A percentile compares a stretch with the other conserved stretches of the same genome.
phyloP scores from a whole-genome alignment of 2,888 invertebrate species.

The Brachyopa scutellaris region DNA sequence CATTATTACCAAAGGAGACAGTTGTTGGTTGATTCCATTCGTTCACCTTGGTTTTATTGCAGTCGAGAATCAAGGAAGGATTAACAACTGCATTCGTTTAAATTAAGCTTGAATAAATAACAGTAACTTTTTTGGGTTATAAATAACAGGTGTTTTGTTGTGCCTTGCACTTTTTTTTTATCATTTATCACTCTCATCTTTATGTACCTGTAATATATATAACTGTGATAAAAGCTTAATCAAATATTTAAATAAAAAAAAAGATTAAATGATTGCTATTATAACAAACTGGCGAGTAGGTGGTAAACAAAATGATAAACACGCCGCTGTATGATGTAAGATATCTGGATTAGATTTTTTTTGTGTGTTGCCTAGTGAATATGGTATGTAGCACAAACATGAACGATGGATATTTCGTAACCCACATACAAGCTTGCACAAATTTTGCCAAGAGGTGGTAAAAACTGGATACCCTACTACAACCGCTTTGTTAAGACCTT shows the following conservation, averaged over 20 bases:
- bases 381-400: background rate
- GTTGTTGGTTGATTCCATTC: background rate
- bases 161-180: too few relatives aligned
- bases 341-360: background rate
- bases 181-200: too few relatives aligned
- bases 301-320: background rate
- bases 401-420: too few relatives aligned
- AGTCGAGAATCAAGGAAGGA: background rate
- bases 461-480: slow-evolving; percentile 34
- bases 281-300: background rate
- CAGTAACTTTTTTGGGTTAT: too few relatives aligned
- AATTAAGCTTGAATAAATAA: background rate
- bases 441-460: too few relatives aligned
- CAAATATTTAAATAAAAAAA: background rate
- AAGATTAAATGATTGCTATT: background rate
- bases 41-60: background rate
- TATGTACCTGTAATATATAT: too few relatives aligned
- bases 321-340: background rate
- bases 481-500: background rate
- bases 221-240: too few relatives aligned
- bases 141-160: too few relatives aligned
- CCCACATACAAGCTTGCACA: too few relatives aligned
- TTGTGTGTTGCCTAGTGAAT: too few relatives aligned
- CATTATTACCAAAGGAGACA: too few relatives aligned
- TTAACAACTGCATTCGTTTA: background rate